phyloP scores from a whole-genome alignment of 2,797 vertebrate species.

The Periparus ater region DNA sequence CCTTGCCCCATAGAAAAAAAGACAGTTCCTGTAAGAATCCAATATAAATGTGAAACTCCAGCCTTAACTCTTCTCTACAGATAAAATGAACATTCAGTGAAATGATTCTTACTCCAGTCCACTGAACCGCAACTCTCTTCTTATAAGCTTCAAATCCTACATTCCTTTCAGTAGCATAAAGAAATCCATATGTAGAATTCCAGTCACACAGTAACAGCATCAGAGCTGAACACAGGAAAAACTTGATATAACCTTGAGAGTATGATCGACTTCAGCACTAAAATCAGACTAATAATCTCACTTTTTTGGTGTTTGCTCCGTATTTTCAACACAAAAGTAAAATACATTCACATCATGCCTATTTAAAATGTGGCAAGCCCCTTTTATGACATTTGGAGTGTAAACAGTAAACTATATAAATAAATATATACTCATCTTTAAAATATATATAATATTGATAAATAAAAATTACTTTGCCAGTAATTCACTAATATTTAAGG shows the following conservation, averaged over 20 bases:
- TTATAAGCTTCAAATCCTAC: background rate
- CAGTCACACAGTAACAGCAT: background rate
- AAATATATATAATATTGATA: background rate
- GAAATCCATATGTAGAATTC: background rate
- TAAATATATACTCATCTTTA: background rate
- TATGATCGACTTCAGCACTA: background rate
- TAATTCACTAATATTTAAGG: background rate
- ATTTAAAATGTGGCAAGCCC: background rate
- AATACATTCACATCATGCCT: background rate
- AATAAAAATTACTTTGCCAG: background rate
- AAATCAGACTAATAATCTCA: background rate
- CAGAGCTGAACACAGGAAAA: background rate
- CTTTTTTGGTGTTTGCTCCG: background rate
- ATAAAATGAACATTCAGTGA: background rate
- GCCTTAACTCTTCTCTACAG: background rate
- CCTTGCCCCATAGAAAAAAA: background rate
- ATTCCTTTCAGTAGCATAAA: background rate
- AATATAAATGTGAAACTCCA: background rate
- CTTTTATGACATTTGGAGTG: background rate
- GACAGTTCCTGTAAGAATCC: background rate
- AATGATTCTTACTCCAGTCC: background rate
- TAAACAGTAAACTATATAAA: background rate
- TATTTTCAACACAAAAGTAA: background rate
- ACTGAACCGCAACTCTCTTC: background rate
- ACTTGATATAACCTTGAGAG: background rate